These are phyloP conservation scores for Ascaphus truei DNA, from an alignment of 2,113 vertebrate genomes.

Conservation along the genomic window DNA sequence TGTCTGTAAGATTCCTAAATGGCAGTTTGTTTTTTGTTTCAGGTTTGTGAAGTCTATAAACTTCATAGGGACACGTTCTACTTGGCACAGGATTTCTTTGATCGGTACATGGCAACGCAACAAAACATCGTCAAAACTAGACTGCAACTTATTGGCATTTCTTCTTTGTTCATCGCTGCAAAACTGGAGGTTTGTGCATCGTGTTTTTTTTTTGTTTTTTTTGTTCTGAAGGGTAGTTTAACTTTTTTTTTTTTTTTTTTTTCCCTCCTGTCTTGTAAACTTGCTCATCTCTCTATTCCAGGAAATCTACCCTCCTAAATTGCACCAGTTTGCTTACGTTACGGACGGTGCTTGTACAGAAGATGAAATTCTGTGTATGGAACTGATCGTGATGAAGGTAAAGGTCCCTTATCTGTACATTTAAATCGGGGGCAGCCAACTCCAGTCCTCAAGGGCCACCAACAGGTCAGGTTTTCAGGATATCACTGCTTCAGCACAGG, in stretches of 20 bases:
- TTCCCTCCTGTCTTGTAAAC: background rate
- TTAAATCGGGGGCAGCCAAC: no score
- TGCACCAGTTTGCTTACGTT: constrained; percentile 93
- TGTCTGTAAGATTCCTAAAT: no score
- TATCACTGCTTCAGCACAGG: no score
- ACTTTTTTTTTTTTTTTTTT: background rate
- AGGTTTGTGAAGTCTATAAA: constrained; percentile 94
- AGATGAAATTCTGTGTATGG: constrained; percentile 91
- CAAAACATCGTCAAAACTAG: constrained; percentile 82
- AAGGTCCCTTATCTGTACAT: no score
- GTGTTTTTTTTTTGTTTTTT: background rate
- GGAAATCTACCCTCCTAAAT: constrained; percentile 96
- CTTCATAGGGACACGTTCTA: constrained; percentile 94
- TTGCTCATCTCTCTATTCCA: constrained; percentile 41
- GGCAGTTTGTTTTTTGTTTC: no score
- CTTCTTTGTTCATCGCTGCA: constrained; percentile 90
- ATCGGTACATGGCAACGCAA: constrained; percentile 94
- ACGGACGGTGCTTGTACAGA: constrained; percentile 94
- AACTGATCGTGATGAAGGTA: constrained; percentile 94
- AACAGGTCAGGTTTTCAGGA: no score
- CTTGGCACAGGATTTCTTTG: constrained; percentile 93
- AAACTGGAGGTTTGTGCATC: constrained; percentile 80
- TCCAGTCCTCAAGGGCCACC: no score
- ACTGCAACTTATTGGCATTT: constrained; percentile 91
- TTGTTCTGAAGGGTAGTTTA: background rate